These are phyloP conservation scores for Halichoeres trimaculatus DNA, from an alignment of 2,113 vertebrate genomes.

Conservation along the genomic window DNA sequence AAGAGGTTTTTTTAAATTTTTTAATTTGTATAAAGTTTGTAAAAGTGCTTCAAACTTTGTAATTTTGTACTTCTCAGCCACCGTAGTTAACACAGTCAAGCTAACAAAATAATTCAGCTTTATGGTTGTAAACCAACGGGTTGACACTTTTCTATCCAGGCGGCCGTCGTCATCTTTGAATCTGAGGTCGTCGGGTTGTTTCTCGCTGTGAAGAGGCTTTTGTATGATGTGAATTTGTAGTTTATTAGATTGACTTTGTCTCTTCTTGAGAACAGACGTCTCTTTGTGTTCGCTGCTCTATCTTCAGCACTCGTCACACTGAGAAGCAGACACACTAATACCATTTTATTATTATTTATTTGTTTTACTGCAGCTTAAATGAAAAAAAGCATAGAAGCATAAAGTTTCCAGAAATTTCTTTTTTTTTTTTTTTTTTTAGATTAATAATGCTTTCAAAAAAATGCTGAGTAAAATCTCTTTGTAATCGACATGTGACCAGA, in stretches of 20 bases:
- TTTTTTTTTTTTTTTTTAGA: not conserved
- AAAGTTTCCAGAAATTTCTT: not conserved
- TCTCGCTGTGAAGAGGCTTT: not conserved
- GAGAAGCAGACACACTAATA: not conserved
- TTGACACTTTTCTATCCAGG: too few relatives aligned
- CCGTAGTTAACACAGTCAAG: too few relatives aligned
- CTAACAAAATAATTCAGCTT: not conserved
- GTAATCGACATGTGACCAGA: not conserved
- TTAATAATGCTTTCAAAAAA: not conserved
- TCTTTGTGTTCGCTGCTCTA: slow-evolving; percentile 12
- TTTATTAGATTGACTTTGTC: slow-evolving; percentile 27
- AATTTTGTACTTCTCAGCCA: too few relatives aligned
- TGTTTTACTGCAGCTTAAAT: not conserved
- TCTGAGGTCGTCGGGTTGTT: not conserved
- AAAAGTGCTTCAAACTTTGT: too few relatives aligned
- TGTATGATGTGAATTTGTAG: slow-evolving; percentile 3
- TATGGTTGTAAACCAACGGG: not conserved
- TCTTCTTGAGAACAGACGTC: not conserved
- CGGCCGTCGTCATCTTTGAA: too few relatives aligned
- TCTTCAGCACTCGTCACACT: not conserved
- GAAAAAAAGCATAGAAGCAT: too few relatives aligned
- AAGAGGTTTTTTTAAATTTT: too few relatives aligned
- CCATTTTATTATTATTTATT: not conserved
- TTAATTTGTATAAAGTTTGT: too few relatives aligned
- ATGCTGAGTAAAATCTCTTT: not conserved